Base-by-base conservation (phyloP, 2,797 vertebrate species). In the Erpetoichthys calabaricus region DNA sequence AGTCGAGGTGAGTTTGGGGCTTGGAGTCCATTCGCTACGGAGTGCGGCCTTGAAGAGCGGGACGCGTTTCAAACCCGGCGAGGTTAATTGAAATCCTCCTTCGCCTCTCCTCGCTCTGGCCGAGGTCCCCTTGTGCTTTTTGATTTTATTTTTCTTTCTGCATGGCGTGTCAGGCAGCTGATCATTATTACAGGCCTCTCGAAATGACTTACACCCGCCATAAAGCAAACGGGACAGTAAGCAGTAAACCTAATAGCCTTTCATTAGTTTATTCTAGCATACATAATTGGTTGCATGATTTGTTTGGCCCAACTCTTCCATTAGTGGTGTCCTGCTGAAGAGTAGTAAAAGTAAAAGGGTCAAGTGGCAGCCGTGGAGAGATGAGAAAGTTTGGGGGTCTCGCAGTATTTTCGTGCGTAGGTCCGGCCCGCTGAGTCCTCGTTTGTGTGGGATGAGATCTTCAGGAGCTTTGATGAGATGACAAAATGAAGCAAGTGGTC, bases 231-330 rank as follows among this genome's bases (percentile, higher is more conserved):
- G 8, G 5, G 53, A 42, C 53, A 54, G 53, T 42, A 54, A 43
- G 53, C 41, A 54, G 53, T 54, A 54, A 54, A 54, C 53, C 53
- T 54, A 54, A 54, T 54, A 54, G 53, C 53, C 41, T 54, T 54
- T 54, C 53, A 54, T 54, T 54, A 54, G 53, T 54, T 54, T 54
- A 54, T 54, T 54, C 53, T 54, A 54, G 53, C 53, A 54, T 54
- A 54, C 44, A 54, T 54, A 54, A 54, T 54, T 54, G 44, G 10
- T 43, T 42, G 53, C 42, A 54, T 54, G 53, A 54, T 54, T 54
- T 54, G 53, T 54, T 41, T 54, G 41, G 41, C 42, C 53, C 5
- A 41, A 54, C 25, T 54, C 5, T 41, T 42, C 53, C 53, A 54
- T 54, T 54, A 42, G 53, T 54, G 53, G 44, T 54, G 53, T 54